Conservation (phyloP, 1,140 invertebrate genomes). For the Saccostrea glomerata region DNA sequence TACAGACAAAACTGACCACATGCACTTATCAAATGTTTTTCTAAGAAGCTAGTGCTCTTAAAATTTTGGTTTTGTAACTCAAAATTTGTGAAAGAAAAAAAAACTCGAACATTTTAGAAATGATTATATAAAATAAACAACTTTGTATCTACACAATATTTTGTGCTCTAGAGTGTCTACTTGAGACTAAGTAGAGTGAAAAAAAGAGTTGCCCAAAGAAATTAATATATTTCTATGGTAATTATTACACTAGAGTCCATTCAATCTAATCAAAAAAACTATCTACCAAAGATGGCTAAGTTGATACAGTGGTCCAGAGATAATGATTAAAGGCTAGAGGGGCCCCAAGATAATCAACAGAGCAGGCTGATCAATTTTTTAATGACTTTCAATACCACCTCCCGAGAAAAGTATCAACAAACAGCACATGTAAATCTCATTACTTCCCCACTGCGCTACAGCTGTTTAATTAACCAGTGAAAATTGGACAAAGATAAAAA, state of each 20-base stretch:
- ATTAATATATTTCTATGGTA: neutral
- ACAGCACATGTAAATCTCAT: constrained; percentile 28
- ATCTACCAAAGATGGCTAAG: neutral
- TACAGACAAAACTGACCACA: constrained; percentile 96
- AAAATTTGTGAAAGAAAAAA: constrained; percentile 23
- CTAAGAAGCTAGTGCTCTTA: neutral
- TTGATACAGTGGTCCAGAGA: neutral
- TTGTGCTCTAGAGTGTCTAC: neutral
- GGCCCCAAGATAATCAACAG: neutral
- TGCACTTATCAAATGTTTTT: constrained; percentile 76
- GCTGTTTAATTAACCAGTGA: constrained; percentile 34
- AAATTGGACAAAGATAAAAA: constrained; percentile 32
- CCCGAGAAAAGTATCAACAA: constrained; percentile 25
- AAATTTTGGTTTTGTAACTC: constrained; percentile 5
- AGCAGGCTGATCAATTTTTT: neutral
- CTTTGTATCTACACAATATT: neutral
- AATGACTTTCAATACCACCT: constrained; percentile 12
- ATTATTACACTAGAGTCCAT: neutral
- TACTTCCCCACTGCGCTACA: neutral
- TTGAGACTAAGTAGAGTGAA: neutral
- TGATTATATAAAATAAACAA: neutral
- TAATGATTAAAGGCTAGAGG: neutral
- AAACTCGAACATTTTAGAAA: neutral
- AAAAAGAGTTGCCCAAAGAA: neutral
- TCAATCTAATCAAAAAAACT: neutral